phyloP scores from a whole-genome alignment of 2,113 vertebrate species.

The Elachura formosa region DNA sequence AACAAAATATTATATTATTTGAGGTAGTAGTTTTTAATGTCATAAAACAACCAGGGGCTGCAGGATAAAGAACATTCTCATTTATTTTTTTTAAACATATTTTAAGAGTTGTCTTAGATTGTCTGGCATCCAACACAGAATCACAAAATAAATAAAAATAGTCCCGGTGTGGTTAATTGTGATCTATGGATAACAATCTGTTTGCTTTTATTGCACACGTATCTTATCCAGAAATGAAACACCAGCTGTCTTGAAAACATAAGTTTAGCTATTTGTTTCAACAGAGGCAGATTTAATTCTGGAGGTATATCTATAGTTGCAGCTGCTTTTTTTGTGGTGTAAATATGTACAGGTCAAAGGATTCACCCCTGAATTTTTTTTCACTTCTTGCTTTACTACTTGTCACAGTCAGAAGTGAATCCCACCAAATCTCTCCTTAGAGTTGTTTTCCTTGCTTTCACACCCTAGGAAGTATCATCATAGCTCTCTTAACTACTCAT shows the following conservation, averaged over 20 bases:
- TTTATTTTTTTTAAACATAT: neutral
- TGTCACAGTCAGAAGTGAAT: neutral
- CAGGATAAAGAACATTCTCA: neutral
- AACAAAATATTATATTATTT: constrained; percentile 12
- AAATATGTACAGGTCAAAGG: neutral
- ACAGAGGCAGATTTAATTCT: neutral
- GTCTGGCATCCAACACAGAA: neutral
- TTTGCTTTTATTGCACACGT: neutral
- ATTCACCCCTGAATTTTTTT: neutral
- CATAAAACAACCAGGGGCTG: constrained; percentile 7
- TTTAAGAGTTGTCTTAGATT: neutral
- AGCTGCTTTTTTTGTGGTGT: neutral
- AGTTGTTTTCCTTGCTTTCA: neutral
- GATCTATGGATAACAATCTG: neutral
- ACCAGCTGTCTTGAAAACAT: neutral
- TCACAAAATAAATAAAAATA: neutral
- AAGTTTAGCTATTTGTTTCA: neutral
- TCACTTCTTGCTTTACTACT: neutral
- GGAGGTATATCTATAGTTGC: neutral
- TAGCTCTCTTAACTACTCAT: neutral
- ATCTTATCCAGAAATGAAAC: neutral
- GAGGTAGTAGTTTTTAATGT: constrained; percentile 5
- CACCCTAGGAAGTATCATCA: neutral
- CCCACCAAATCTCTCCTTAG: neutral
- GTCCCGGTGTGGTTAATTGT: neutral